A percentile compares a stretch with the other conserved stretches of the same genome.
phyloP scores from a whole-genome alignment of 2,113 vertebrate genomes.

The Cathartes aura region DNA sequence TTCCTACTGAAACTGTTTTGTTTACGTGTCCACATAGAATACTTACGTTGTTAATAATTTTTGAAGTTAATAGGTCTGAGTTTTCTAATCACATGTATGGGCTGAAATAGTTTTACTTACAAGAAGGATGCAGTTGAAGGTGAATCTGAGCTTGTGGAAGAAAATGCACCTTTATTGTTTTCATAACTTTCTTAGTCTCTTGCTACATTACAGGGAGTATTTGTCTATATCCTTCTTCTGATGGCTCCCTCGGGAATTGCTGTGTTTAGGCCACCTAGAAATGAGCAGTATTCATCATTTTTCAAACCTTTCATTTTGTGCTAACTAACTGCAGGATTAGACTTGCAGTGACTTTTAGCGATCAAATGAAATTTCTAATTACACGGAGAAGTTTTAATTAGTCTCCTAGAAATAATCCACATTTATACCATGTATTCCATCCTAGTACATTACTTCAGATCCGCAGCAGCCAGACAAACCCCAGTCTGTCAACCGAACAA shows the following conservation, averaged over 20 bases:
- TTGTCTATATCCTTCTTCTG: neutral
- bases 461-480: neutral
- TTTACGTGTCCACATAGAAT: neutral
- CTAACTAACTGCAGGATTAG: neutral
- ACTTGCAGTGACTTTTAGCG: constrained; percentile 2
- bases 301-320: constrained; percentile 25
- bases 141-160: neutral
- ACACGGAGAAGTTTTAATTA: constrained; percentile 3
- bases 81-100: neutral
- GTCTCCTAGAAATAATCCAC: constrained; percentile 13
- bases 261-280: neutral
- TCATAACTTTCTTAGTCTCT: neutral
- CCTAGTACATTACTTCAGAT: neutral
- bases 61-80: neutral
- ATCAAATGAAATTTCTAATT: constrained; percentile 56
- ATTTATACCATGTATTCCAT: neutral
- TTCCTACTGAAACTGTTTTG: neutral
- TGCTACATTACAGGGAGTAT: neutral
- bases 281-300: neutral
- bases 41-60: neutral
- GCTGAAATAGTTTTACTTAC: neutral
- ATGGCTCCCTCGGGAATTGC: neutral
- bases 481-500: neutral
- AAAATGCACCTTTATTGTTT: neutral
- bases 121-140: neutral